These are phyloP conservation scores for Cardiocondyla obscurior DNA, from an alignment of 1,140 invertebrate genomes.

Conservation along the genomic window DNA sequence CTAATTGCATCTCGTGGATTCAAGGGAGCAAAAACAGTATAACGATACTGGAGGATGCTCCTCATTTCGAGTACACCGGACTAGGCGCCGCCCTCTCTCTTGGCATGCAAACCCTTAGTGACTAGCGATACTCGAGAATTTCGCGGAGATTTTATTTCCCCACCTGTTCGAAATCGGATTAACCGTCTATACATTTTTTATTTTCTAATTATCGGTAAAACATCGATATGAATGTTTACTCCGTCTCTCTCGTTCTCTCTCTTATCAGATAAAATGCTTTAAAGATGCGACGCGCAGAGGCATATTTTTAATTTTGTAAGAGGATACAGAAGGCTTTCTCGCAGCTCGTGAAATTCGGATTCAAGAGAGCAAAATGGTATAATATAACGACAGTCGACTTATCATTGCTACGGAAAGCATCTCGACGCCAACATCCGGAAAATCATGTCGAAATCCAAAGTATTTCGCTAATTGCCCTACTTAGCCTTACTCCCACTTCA, in stretches of 20 bases:
- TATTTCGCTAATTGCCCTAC: constrained; percentile 53
- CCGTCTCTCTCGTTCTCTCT: background rate
- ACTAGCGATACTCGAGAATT: background rate
- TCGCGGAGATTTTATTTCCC: constrained; percentile 4
- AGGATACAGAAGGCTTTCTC: background rate
- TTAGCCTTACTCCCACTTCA: constrained; percentile 39
- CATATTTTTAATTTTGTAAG: background rate
- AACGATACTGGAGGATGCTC: constrained; percentile 70
- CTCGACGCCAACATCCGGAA: constrained; percentile 40
- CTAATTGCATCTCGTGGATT: constrained; percentile 75
- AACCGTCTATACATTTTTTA: background rate
- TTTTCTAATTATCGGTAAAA: background rate
- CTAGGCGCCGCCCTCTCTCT: constrained; percentile 26
- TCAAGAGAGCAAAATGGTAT: constrained; percentile 29
- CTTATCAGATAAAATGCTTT: background rate
- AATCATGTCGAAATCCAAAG: constrained; percentile 49
- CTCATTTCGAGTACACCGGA: constrained; percentile 59
- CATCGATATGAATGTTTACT: too few relatives aligned
- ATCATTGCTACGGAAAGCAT: constrained; percentile 6
- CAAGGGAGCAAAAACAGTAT: constrained; percentile 74
- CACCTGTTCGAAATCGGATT: background rate
- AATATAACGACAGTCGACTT: constrained; percentile 36
- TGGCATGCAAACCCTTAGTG: background rate
- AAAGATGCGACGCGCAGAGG: too few relatives aligned
- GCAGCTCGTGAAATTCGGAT: background rate